Conservation (phyloP, 2,113 vertebrate species). For the Campylomormyrus tamandua region DNA sequence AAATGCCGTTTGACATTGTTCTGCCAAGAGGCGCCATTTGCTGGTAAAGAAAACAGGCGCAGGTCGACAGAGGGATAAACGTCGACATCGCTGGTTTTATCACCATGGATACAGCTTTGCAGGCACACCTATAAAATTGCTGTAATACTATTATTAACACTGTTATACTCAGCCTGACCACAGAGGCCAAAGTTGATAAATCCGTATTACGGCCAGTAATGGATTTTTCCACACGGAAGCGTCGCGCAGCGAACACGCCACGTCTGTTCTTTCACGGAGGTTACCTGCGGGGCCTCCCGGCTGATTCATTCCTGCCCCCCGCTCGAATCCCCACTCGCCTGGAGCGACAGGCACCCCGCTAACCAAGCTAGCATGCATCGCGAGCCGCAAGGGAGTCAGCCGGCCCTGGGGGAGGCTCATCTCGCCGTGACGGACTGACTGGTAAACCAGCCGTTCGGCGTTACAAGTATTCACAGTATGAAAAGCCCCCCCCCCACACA, state of each 20-base stretch:
- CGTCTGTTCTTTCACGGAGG: not conserved
- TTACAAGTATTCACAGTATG: not conserved
- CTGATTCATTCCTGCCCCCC: not conserved
- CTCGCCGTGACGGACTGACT: not conserved
- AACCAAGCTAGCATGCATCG: not conserved
- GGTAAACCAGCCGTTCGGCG: not conserved
- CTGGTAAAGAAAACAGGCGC: not conserved
- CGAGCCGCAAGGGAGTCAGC: not conserved
- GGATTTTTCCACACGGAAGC: conserved; percentile 1
- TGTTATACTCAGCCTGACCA: not conserved
- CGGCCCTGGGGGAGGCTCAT: not conserved
- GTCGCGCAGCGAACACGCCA: not conserved
- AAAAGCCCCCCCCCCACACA: not conserved
- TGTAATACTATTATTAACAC: not conserved
- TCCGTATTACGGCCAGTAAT: not conserved
- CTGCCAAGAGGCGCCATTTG: not conserved
- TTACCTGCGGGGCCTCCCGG: not conserved
- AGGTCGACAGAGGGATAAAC: not conserved
- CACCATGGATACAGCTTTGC: not conserved
- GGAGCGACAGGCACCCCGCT: not conserved
- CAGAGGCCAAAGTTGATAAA: conserved; percentile 3
- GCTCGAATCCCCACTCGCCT: not conserved
- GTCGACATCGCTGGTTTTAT: not conserved
- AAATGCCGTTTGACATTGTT: not conserved
- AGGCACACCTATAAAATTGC: not conserved